Evolutionary conservation across 2,113 vertebrate genomes (phyloP).

Genomic region (Typhlomys cinereus): DNA sequence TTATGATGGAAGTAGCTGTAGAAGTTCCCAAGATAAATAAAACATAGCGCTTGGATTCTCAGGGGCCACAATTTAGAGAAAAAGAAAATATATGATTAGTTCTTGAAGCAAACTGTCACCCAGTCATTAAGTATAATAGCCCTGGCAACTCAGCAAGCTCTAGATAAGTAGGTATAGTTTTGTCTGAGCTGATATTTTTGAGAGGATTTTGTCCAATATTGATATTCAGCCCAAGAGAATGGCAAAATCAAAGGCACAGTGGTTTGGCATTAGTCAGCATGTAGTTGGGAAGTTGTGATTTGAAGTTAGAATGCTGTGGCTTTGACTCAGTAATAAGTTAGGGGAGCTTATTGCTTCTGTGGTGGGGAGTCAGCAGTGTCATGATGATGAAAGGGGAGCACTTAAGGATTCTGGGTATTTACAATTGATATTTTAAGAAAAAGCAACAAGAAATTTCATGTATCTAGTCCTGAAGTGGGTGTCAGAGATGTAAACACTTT

Average conservation of each 20-base stretch:
- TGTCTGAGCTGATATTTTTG: not conserved
- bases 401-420: not conserved
- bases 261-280: not conserved
- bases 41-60: not conserved
- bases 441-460: not conserved
- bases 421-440: not conserved
- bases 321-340: not conserved
- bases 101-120: not conserved
- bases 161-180: not conserved
- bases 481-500: not conserved
- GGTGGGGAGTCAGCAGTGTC: not conserved
- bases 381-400: not conserved
- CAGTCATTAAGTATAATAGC: not conserved
- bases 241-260: not conserved
- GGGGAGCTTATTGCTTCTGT: not conserved
- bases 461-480: not conserved
- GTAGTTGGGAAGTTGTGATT: not conserved
- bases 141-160: not conserved
- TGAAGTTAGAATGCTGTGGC: not conserved
- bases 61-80: not conserved
- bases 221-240: not conserved
- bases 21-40: not conserved
- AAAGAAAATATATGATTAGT: conserved; percentile 4
- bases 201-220: not conserved
- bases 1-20: not conserved